Evolutionary conservation across 2,888 invertebrate species (phyloP), one percentile per base, ranked within the genome.

Genomic region (Oligia latruncula): DNA sequence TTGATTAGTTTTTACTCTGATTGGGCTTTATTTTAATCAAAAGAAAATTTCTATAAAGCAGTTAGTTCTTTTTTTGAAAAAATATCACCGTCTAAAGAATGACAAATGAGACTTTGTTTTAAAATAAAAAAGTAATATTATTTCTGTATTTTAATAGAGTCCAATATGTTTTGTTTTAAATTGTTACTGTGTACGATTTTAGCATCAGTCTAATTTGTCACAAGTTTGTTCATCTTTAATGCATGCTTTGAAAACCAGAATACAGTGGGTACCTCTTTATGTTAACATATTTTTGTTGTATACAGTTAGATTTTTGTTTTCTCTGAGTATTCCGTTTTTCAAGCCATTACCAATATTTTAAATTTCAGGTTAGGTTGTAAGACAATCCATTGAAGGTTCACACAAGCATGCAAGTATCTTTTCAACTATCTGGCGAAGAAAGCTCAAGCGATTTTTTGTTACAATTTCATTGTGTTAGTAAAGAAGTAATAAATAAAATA

Each of bases 381-480:
- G 55, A 71, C 71, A 84, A 78, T 79, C 79, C 78, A 78, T 62
- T 74, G 58, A 80, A 82, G 82, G 77, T 71, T 74, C 71, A 84
- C 67, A 82, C 83, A 64, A 77, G 77, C 91, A 90, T 91, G 91
- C 91, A 78, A 73, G 72, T 73, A 71, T 76, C 73, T 75, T 62
- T 77, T 40, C 70, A 73, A 78, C 82, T 83, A 84, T 75, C 84
- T 80, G 80, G 89, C 87, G 86, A 90, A 89, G 90, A 87, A 91
- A 92, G 93, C 93, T 76, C 71, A 92, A 93, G 93, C 93, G 76
- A 13, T 74, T 84, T 89, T 83, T 67, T 71, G 80, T 74, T 83
- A 86, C 88, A 84, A 65, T 84, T 75, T 74, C 74, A 62, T 71
- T 78, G 85, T 86, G 86, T 81, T 79, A 73, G 17, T 64, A 76